A percentile compares a stretch with the other conserved stretches of the same genome.
These are phyloP conservation scores for Eurytoma adleriae DNA, from an alignment of 2,888 invertebrate species.

Conservation along the genomic window DNA sequence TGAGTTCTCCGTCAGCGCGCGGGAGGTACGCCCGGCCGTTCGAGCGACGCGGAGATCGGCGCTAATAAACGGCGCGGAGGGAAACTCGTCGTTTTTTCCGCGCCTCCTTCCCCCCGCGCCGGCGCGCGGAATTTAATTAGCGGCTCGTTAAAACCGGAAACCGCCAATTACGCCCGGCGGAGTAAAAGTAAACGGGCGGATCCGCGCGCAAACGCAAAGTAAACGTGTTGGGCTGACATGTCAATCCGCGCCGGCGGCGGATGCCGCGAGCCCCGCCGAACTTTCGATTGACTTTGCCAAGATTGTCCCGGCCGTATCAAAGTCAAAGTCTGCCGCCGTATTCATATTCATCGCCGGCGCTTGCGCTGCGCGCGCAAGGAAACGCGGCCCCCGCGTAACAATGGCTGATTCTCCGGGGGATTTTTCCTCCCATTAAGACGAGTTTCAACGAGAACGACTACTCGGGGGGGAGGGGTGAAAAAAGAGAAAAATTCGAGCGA, in stretches of 20 bases:
- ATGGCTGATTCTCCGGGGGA: background rate
- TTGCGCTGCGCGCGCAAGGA: background rate
- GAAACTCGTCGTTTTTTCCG: background rate
- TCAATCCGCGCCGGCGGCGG: slow-evolving; percentile 12
- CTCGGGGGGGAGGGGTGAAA: background rate
- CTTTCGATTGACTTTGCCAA: slow-evolving; percentile 48
- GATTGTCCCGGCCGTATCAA: slow-evolving; percentile 40
- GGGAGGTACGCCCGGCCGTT: too few relatives aligned
- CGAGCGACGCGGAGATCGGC: too few relatives aligned
- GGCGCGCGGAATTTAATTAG: slow-evolving; percentile 44
- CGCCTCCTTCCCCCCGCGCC: too few relatives aligned
- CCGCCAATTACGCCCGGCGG: slow-evolving; percentile 37
- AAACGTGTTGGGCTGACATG: slow-evolving; percentile 31
- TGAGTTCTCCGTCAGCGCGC: too few relatives aligned
- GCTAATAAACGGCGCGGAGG: too few relatives aligned
- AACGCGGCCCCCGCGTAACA: background rate
- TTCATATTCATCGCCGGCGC: background rate
- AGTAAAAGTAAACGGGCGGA: slow-evolving; percentile 36
- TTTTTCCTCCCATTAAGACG: slow-evolving; percentile 20
- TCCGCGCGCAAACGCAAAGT: slow-evolving; percentile 34
- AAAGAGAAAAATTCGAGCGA: background rate
- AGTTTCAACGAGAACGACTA: background rate
- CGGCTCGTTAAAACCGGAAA: slow-evolving; percentile 28
- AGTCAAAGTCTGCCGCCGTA: slow-evolving; percentile 17
- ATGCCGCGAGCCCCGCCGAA: slow-evolving; percentile 31